These are phyloP conservation scores for Maniola jurtina DNA, from an alignment of 1,140 invertebrate genomes.

Conservation along the genomic window DNA sequence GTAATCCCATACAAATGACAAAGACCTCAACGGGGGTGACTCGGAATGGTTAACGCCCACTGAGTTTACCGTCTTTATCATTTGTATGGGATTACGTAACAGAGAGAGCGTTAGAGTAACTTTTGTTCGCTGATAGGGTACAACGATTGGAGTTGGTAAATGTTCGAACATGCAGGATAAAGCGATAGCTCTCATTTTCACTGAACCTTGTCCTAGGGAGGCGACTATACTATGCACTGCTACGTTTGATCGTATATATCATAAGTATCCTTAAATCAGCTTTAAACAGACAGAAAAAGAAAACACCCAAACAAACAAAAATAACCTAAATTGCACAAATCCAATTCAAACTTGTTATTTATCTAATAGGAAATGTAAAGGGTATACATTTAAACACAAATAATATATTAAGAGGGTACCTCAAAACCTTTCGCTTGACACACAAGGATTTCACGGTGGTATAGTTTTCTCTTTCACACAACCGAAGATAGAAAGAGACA, in stretches of 20 bases:
- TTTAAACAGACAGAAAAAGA: slow-evolving; percentile 18
- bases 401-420: slow-evolving; percentile 34
- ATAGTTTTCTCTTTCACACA: slow-evolving; percentile 19
- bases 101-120: no score
- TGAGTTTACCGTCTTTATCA: no score
- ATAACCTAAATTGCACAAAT: slow-evolving; percentile 53
- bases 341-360: slow-evolving; percentile 42
- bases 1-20: no score
- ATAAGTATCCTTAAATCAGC: slow-evolving; percentile 1
- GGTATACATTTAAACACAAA: slow-evolving; percentile 9
- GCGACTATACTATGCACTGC: no score
- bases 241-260: not conserved
- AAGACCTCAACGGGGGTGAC: no score
- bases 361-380: slow-evolving; percentile 40
- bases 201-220: no score
- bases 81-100: no score
- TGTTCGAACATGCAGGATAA: no score
- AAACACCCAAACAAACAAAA: slow-evolving; percentile 17
- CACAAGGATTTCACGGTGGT: slow-evolving; percentile 23
- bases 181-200: no score
- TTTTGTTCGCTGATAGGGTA: no score
- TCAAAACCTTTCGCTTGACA: slow-evolving; percentile 24
- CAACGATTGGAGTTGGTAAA: no score
- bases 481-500: slow-evolving; percentile 1
- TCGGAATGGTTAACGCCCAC: no score